Evolutionary conservation across 2,113 vertebrate genomes (phyloP), one percentile per base, ranked within the genome.

Genomic region (Urocolius indicus): DNA sequence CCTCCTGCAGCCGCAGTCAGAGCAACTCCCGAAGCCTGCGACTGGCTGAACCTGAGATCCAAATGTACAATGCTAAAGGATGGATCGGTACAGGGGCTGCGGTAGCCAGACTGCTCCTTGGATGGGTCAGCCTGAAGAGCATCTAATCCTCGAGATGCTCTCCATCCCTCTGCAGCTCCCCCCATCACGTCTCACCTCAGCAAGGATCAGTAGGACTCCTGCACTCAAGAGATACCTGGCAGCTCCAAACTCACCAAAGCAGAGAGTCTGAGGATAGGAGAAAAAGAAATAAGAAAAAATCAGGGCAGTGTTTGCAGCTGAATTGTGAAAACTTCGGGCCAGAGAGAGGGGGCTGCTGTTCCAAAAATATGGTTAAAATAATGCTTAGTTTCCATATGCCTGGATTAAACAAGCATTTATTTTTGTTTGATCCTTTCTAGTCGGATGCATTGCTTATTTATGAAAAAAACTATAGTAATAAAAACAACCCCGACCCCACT

Each of bases 401-500:
- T 81, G 76, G 36, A 73, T 84, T 90, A 89, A 97, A 43, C 66
- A 69, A 66, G 71, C 76, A 36, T 93, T 92, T 92, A 89, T 95
- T 95, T 95, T 95, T n/a, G 54, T 74, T 82, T 84, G 34, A 78
- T 92, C 65, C 76, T 87, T 90, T 90, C 91, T 81, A 85, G 51
- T 85, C 59, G 85, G 71, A 90, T 84, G 54, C 0, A 13, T 84
- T 88, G 57, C 77, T 88, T 94, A 90, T 93, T 94, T 88, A 54
- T 90, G 62, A 92, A 96, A 81, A 81, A 75, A 94, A 89, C 52
- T 80, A 84, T 69, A 76, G 52, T 72, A 96, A 97, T 90, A 62
- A 86, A 90, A 88, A 1, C 82, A 86, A 58, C 49, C 14, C 19
- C 22, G 34, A 52, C 15, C 57, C 58, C 51, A 18, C 57, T 74